Base-by-base conservation (phyloP, 2,888 invertebrate species). In the Archips crataeganus region DNA sequence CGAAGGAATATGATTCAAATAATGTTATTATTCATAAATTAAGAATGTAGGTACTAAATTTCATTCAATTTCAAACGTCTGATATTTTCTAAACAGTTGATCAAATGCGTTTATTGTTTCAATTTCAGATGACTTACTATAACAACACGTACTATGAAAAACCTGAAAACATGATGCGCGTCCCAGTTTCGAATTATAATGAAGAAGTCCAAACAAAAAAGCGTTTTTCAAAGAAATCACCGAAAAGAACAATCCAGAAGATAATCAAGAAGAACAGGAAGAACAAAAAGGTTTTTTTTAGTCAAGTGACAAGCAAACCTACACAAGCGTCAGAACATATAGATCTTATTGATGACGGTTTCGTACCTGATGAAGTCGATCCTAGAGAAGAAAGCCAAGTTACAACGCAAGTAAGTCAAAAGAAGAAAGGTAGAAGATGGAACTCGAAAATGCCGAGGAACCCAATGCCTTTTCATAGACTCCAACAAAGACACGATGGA, bases 231-330 rank as follows among this genome's bases (percentile, higher is more conserved):
- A 92, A 90, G 76, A 92, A 92, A 74, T 73, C 83, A 0, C 89
- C 91, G 3, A 93, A 85, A 77, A 82, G 92, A 57, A 93, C 90
- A 2, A 86, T 92, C 49, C 94, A 94, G 79, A 94, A 92, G 81
- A 93, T 94, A 8, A 93, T 93, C 77, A 93, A 90, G 76, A 91
- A 89, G 77, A 89, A 87, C 5, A 85, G 76, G 69, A 77, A 80
- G 0, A 90, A 84, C 75, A 77, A 82, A 69, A 92, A 87, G 72
- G 63, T 87, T 1, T 89, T 86, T 54, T 76, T 85, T 5, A 80
- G 80, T 9, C 76, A 79, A 54, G 73, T 79, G 36, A 84, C 86
- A 0, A 85, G 79, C 13, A 15, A 69, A 3, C 79, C 89, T 0
- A 89, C 88, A 0, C 57, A 70, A 11, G 34, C 80, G 2, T 80